Percentiles rank a stretch among this genome's conserved stretches.
These are phyloP conservation scores for Dreissena polymorpha DNA, from an alignment of 1,140 invertebrate species.

Conservation along the genomic window DNA sequence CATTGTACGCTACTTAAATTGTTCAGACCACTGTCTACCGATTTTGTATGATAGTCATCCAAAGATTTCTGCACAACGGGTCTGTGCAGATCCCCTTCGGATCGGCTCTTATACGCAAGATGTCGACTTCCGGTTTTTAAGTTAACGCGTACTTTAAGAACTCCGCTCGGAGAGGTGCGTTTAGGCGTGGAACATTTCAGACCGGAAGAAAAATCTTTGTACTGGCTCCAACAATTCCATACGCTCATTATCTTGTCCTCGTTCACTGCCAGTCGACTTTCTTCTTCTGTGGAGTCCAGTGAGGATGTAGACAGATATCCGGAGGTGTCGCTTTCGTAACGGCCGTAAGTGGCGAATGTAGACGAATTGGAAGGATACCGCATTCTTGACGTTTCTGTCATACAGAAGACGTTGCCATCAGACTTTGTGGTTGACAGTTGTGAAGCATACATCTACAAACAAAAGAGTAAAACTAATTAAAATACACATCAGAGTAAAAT, in stretches of 20 bases:
- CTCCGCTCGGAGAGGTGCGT: not conserved
- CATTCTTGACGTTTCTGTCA: no score
- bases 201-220: not conserved
- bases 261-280: constrained; percentile 33
- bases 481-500: no score
- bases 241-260: constrained; percentile 40
- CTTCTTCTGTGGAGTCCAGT: constrained; percentile 44
- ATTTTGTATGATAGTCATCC: constrained; percentile 1
- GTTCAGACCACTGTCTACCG: constrained; percentile 14
- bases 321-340: constrained; percentile 36
- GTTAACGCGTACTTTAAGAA: constrained; percentile 3
- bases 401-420: no score
- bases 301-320: constrained; percentile 45
- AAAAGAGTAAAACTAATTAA: no score
- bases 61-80: not conserved
- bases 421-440: no score
- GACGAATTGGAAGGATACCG: no score
- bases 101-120: constrained; percentile 10
- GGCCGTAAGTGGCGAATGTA: not conserved
- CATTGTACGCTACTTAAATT: not conserved
- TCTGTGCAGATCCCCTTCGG: constrained; percentile 24
- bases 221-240: constrained; percentile 16
- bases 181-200: constrained; percentile 43
- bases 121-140: not conserved
- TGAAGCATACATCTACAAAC: no score